These are phyloP conservation scores for Lithophane ornitopus DNA, from an alignment of 2,888 invertebrate species.

Conservation along the genomic window DNA sequence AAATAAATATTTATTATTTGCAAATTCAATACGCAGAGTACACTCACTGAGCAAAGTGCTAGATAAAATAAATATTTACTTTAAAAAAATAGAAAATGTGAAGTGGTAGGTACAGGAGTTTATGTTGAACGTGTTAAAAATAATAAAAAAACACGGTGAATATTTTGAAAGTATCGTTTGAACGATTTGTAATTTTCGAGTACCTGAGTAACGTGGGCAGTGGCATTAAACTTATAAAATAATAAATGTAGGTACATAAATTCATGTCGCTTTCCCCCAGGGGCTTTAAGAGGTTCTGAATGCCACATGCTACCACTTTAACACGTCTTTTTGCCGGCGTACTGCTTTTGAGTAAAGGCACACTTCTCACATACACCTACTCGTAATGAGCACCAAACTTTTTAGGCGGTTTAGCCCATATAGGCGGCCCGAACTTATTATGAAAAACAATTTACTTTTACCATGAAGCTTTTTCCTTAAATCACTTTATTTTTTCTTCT, in stretches of 20 bases:
- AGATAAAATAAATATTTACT: slow-evolving; percentile 47
- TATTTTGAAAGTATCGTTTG: slow-evolving; percentile 5
- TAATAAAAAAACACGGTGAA: background rate
- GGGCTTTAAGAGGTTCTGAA: slow-evolving; percentile 11
- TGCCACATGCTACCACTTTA: slow-evolving; percentile 31
- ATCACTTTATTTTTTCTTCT: background rate
- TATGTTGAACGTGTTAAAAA: slow-evolving; percentile 17
- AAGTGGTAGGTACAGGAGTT: background rate
- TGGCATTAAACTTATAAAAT: slow-evolving; percentile 20
- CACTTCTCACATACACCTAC: background rate
- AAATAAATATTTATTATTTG: slow-evolving; percentile 37
- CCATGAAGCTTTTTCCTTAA: background rate
- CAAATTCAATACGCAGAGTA: slow-evolving; percentile 21
- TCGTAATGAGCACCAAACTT: slow-evolving; percentile 27
- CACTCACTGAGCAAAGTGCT: slow-evolving; percentile 36
- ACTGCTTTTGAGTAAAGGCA: slow-evolving; percentile 21
- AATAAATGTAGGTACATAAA: background rate
- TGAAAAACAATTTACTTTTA: background rate
- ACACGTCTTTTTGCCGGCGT: slow-evolving; percentile 9
- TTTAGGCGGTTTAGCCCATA: background rate
- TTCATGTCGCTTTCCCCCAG: background rate
- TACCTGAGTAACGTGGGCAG: background rate
- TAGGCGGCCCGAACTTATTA: no score
- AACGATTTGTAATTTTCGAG: background rate
- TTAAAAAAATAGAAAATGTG: slow-evolving; percentile 20